Percentiles rank a stretch among this genome's conserved stretches.
Evolutionary conservation across 2,888 invertebrate genomes (phyloP).

Genomic region (Hemistola chrysoprasaria): DNA sequence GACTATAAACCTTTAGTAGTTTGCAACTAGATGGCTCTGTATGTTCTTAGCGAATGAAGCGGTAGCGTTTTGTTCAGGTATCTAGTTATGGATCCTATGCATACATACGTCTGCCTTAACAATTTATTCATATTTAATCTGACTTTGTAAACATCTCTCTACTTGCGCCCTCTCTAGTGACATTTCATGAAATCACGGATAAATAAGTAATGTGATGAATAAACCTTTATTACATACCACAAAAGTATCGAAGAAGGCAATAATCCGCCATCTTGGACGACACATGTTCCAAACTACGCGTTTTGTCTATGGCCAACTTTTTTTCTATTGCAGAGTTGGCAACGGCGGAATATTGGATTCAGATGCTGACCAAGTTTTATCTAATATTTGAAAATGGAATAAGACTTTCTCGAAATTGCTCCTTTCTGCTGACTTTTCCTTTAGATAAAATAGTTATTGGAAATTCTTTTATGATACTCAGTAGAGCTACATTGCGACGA

Average conservation of each 20-base stretch:
- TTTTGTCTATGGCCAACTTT: constrained; percentile 40
- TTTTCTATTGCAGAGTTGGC: constrained; percentile 22
- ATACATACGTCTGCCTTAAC: no score
- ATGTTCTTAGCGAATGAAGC: no score
- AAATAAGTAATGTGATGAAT: no score
- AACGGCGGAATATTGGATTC: constrained; percentile 40
- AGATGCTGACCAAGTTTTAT: constrained; percentile 38
- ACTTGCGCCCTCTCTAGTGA: no score
- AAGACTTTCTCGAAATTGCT: constrained; percentile 11
- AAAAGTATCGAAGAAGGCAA: constrained; percentile 29
- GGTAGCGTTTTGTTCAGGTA: no score
- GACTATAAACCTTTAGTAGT: no score
- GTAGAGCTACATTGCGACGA: no score
- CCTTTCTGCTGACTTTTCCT: constrained; percentile 6
- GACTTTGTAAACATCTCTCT: no score
- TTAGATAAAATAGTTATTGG: constrained; percentile 1
- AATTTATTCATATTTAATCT: no score
- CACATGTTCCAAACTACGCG: constrained; percentile 33
- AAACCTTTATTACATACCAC: constrained; percentile 6
- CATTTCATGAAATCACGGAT: no score
- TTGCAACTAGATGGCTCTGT: no score
- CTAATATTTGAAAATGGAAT: constrained; percentile 14
- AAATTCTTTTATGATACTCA: neutral
- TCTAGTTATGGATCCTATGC: no score
- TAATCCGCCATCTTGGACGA: constrained; percentile 31